Evolutionary conservation across 2,797 vertebrate genomes (phyloP).

Genomic region (Galaxias olidus): DNA sequence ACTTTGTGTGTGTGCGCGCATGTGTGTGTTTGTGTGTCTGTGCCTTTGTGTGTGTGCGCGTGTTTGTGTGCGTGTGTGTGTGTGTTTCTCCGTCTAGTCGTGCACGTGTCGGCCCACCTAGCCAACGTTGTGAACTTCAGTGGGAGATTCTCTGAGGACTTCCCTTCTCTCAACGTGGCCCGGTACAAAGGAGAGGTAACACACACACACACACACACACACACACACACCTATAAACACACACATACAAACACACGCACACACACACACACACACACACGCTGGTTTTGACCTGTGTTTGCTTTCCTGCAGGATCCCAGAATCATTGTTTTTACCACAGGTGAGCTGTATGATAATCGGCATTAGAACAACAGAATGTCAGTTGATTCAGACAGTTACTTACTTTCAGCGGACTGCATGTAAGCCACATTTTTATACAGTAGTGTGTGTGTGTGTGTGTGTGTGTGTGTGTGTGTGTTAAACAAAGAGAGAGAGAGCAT

Average conservation of each 20-base stretch:
- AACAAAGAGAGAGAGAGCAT: no score
- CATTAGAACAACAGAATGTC: no score
- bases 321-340: conserved; percentile 87
- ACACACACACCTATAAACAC: conserved; percentile 1
- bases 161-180: conserved; percentile 86
- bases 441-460: no score
- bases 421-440: neutral
- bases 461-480: no score
- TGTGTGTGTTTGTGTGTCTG: conserved; percentile 25
- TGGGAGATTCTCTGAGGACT: conserved; percentile 84
- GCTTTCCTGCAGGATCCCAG: conserved; percentile 83
- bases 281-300: neutral
- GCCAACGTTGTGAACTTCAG: conserved; percentile 90
- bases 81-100: conserved; percentile 57
- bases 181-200: conserved; percentile 90
- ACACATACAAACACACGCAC: no score
- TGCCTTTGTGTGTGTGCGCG: conserved; percentile 17
- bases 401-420: no score
- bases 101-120: conserved; percentile 91
- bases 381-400: no score
- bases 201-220: conserved; percentile 7
- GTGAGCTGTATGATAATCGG: no score
- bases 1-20: neutral
- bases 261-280: no score
- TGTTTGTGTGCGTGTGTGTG: conserved; percentile 4